A percentile compares a stretch with the other conserved stretches of the same genome.
Conservation (phyloP, 1,140 invertebrate genomes). For the Camponotus pennsylvanicus region DNA sequence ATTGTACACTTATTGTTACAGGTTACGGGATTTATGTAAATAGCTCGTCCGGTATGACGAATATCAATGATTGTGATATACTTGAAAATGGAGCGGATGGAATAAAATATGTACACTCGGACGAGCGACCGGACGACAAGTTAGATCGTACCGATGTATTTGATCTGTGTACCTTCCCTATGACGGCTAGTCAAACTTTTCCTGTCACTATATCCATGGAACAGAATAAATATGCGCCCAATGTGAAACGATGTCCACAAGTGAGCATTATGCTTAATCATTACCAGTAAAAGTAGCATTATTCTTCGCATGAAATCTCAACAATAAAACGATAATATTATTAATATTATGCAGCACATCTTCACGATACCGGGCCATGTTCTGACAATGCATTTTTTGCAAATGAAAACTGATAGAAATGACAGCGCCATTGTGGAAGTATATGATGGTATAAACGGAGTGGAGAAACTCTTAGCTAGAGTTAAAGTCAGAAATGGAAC, state of each 20-base stretch:
- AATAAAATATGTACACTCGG: conserved; percentile 93
- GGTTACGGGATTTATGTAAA: conserved; percentile 96
- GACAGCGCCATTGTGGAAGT: conserved; percentile 91
- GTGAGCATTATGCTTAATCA: conserved; percentile 77
- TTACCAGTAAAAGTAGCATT: neutral
- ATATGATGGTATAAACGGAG: conserved; percentile 91
- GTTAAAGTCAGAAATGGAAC: conserved; percentile 92
- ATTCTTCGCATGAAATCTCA: neutral
- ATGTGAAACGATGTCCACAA: conserved; percentile 90
- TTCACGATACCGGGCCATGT: conserved; percentile 92
- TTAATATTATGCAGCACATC: conserved; percentile 87
- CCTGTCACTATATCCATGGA: conserved; percentile 92
- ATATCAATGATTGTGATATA: conserved; percentile 91
- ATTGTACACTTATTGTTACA: conserved; percentile 71
- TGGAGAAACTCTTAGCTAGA: conserved; percentile 90
- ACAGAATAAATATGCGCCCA: conserved; percentile 90
- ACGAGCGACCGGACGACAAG: conserved; percentile 90
- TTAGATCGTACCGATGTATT: conserved; percentile 91
- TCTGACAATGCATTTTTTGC: conserved; percentile 93
- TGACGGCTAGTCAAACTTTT: conserved; percentile 93
- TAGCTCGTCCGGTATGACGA: conserved; percentile 92
- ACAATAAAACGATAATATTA: neutral
- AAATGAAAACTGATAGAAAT: conserved; percentile 91
- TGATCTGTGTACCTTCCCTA: conserved; percentile 94
- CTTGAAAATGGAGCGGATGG: conserved; percentile 95